These are phyloP conservation scores for Halichoeres trimaculatus DNA, from an alignment of 2,113 vertebrate genomes.

Conservation along the genomic window DNA sequence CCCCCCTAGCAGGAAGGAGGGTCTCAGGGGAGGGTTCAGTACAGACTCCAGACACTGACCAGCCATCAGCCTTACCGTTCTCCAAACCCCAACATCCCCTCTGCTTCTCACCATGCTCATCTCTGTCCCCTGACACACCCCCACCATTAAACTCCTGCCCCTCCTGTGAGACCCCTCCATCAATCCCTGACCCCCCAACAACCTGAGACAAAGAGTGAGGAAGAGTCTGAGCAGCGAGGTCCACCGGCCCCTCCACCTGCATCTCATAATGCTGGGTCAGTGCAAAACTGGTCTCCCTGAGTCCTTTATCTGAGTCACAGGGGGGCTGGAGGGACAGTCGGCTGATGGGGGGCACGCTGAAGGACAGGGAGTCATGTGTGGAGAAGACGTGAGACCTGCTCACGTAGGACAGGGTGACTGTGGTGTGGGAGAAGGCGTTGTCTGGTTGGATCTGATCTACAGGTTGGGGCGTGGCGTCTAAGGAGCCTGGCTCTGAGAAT, in stretches of 20 bases:
- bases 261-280: conserved; percentile 73
- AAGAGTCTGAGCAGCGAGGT: conserved; percentile 58
- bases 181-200: conserved; percentile 54
- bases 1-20: neutral
- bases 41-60: conserved; percentile 44
- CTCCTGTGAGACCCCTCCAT: conserved; percentile 41
- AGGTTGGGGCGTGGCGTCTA: conserved; percentile 58
- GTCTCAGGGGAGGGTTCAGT: conserved; percentile 45
- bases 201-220: conserved; percentile 64
- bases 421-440: conserved; percentile 83
- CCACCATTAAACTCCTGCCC: conserved; percentile 60
- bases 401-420: conserved; percentile 85
- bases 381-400: conserved; percentile 83
- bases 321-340: conserved; percentile 72
- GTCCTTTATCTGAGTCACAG: conserved; percentile 60
- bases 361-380: conserved; percentile 66
- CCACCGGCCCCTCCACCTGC: conserved; percentile 59
- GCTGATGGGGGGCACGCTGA: conserved; percentile 67
- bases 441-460: conserved; percentile 80
- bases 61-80: conserved; percentile 51
- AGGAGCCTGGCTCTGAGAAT: conserved; percentile 64
- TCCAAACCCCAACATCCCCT: conserved; percentile 32
- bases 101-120: conserved; percentile 36
- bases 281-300: conserved; percentile 46
- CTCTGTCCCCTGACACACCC: conserved; percentile 20